phyloP scores from a whole-genome alignment of 1,140 invertebrate species.

The Drosophila elegans region DNA sequence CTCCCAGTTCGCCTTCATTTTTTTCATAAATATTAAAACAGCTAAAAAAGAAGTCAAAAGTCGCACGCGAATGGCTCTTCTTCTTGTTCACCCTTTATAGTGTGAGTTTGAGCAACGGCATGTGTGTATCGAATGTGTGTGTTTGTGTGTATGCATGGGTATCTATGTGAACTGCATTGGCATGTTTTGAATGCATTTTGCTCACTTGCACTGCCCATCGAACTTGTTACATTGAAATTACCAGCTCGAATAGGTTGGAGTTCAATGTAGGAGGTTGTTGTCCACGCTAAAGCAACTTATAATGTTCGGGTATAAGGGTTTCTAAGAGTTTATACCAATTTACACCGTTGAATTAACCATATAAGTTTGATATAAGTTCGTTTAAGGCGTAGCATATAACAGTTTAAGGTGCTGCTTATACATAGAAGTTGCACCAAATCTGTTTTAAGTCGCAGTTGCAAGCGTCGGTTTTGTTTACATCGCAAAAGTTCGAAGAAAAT shows the following conservation, averaged over 20 bases:
- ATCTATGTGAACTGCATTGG: constrained; percentile 36
- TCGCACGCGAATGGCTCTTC: constrained; percentile 44
- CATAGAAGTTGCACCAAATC: constrained; percentile 4
- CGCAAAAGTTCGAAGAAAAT: constrained; percentile 26
- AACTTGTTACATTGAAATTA: constrained; percentile 5
- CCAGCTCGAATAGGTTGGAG: constrained; percentile 15
- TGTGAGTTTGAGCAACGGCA: constrained; percentile 52
- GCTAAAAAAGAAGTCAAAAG: constrained; percentile 76
- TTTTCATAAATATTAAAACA: constrained; percentile 83
- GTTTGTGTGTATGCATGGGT: constrained; percentile 2
- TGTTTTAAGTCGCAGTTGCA: constrained; percentile 17
- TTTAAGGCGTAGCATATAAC: constrained; percentile 50
- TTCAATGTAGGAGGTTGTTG: constrained; percentile 19
- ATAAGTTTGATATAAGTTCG: constrained; percentile 18
- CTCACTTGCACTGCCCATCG: constrained; percentile 2
- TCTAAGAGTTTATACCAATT: background rate
- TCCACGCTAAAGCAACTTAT: constrained; percentile 44
- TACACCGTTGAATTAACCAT: background rate
- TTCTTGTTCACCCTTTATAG: background rate
- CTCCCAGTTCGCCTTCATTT: constrained; percentile 47
- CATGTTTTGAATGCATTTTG: constrained; percentile 35
- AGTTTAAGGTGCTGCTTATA: constrained; percentile 27
- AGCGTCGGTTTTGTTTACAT: constrained; percentile 43
- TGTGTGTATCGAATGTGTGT: background rate
- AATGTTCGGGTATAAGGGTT: constrained; percentile 6